Conservation (phyloP, 2,797 vertebrate genomes). For the Macropodus opercularis region DNA sequence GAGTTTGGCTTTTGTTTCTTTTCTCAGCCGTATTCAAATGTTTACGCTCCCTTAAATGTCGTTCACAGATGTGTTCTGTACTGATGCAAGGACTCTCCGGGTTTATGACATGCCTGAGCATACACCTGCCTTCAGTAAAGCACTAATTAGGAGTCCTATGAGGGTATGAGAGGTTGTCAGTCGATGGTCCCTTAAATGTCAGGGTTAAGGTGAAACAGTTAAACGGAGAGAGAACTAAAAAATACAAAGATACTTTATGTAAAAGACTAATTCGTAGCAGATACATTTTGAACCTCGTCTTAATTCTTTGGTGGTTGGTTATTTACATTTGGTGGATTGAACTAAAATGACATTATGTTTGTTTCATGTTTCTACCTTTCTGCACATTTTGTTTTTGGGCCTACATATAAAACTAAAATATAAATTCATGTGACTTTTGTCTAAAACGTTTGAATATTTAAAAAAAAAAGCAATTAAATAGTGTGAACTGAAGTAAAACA, state of each 20-base stretch:
- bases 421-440: not conserved
- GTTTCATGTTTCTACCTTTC: not conserved
- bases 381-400: not conserved
- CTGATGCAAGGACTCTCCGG: not conserved
- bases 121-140: slow-evolving; percentile 49
- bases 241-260: too few species aligned
- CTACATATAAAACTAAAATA: slow-evolving; percentile 1
- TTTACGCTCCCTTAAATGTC: not conserved
- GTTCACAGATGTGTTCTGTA: not conserved
- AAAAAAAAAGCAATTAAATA: not conserved
- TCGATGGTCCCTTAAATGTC: slow-evolving; percentile 49
- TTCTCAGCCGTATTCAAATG: not conserved
- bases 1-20: not conserved
- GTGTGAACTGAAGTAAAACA: not conserved
- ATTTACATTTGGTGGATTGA: not conserved
- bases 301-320: not conserved
- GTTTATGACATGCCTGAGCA: slow-evolving; percentile 12
- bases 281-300: not conserved
- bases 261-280: not conserved
- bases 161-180: slow-evolving; percentile 22
- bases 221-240: not conserved
- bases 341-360: not conserved
- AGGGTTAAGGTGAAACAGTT: slow-evolving; percentile 17
- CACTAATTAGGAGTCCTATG: slow-evolving; percentile 53
- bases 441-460: not conserved